Percentiles rank a stretch among this genome's conserved stretches.
Conservation (phyloP, 2,888 invertebrate species). For the Apotomis capreana region DNA sequence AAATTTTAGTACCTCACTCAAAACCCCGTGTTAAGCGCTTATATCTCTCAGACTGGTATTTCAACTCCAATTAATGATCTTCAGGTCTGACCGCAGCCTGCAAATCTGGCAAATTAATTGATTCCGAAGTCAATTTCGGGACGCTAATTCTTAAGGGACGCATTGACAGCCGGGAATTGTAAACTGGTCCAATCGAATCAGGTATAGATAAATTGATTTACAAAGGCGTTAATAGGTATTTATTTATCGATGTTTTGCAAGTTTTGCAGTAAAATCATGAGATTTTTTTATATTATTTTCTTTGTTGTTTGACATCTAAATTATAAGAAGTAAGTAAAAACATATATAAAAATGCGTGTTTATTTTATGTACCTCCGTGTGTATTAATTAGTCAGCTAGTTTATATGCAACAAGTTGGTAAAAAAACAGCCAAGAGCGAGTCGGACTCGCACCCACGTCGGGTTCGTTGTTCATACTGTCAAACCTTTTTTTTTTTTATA, state of each 20-base stretch:
- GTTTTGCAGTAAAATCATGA: neutral
- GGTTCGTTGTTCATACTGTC: too few relatives aligned
- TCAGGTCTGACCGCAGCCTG: constrained; percentile 56
- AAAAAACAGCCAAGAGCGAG: too few relatives aligned
- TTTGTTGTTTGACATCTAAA: too few relatives aligned
- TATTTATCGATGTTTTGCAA: neutral
- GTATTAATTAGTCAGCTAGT: too few relatives aligned
- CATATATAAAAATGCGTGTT: too few relatives aligned
- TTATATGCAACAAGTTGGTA: too few relatives aligned
- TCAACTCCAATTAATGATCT: constrained; percentile 65
- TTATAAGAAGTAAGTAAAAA: too few relatives aligned
- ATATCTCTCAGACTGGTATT: constrained; percentile 48
- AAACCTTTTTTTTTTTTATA: too few relatives aligned
- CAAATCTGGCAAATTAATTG: constrained; percentile 59
- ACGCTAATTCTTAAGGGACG: neutral
- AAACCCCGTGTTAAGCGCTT: neutral
- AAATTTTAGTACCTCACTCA: neutral
- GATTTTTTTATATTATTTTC: too few relatives aligned
- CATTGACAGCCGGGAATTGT: neutral
- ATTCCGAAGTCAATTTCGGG: constrained; percentile 52
- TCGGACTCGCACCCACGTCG: too few relatives aligned
- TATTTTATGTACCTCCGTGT: too few relatives aligned
- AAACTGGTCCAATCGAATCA: neutral
- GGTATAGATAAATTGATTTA: neutral
- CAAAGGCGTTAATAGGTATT: neutral